Percentiles rank a stretch among this genome's conserved stretches.
These are phyloP conservation scores for Limnephilus lunatus DNA, from an alignment of 2,888 invertebrate genomes.

Conservation along the genomic window DNA sequence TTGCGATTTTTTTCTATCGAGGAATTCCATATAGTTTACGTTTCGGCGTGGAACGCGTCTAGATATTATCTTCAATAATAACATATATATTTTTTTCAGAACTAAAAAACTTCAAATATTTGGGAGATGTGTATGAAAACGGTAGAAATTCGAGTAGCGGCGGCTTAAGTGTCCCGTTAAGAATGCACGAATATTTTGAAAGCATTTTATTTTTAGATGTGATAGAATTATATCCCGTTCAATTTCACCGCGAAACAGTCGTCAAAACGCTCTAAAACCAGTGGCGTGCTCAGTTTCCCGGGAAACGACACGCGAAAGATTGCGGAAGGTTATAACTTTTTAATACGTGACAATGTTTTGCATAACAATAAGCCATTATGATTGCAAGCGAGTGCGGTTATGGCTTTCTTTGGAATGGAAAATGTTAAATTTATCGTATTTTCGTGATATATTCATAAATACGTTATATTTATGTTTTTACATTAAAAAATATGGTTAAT, in stretches of 20 bases:
- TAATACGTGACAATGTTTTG: neutral
- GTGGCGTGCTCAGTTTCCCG: neutral
- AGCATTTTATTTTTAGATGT: constrained; percentile 7
- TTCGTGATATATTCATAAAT: neutral
- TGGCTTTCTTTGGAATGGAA: neutral
- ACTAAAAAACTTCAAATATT: too few species aligned
- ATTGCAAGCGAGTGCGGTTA: neutral
- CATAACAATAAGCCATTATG: constrained; percentile 27
- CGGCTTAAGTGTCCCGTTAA: neutral
- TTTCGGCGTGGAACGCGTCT: too few species aligned
- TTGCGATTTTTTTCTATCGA: too few species aligned
- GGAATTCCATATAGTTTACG: too few species aligned
- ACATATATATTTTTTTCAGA: too few species aligned
- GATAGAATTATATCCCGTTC: constrained; percentile 10
- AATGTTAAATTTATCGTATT: neutral
- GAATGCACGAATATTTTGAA: neutral
- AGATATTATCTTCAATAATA: too few species aligned
- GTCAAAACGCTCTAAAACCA: constrained; percentile 12
- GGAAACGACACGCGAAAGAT: constrained; percentile 30
- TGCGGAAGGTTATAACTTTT: constrained; percentile 23
- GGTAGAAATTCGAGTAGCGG: too few species aligned
- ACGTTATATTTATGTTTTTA: neutral
- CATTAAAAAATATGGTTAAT: neutral
- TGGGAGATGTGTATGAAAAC: too few species aligned
- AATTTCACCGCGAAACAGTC: neutral